phyloP scores from a whole-genome alignment of 2,113 vertebrate genomes.

The Pteronura brasiliensis region DNA sequence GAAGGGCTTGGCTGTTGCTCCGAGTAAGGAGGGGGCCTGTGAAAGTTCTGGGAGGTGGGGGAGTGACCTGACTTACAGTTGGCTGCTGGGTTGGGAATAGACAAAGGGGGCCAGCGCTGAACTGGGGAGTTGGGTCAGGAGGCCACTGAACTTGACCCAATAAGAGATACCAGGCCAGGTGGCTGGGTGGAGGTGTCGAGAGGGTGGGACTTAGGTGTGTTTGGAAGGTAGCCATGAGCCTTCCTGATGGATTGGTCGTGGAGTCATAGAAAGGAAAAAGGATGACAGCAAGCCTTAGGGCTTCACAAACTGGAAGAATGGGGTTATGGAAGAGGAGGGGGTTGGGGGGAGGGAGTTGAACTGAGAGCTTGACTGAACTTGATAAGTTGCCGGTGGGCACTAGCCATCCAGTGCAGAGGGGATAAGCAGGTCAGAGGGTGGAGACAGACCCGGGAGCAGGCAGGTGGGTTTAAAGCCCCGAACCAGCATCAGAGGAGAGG shows the following conservation, averaged over 20 bases:
- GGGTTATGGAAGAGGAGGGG: accelerated
- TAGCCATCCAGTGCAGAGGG: background rate
- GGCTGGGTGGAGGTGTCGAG: background rate
- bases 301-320: background rate
- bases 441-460: background rate
- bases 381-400: accelerated
- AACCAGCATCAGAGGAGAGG: background rate
- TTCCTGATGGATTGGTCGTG: background rate
- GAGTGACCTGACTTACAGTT: background rate
- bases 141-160: background rate
- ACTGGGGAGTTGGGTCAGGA: background rate
- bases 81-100: background rate
- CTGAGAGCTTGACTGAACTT: too few relatives aligned
- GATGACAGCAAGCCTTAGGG: background rate
- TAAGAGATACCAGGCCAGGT: background rate
- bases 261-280: background rate
- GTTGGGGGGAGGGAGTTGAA: background rate
- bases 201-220: background rate
- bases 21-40: accelerated
- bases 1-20: background rate
- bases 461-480: background rate
- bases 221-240: background rate
- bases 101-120: background rate
- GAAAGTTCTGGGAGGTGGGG: background rate
- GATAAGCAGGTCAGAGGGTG: background rate